Conservation (phyloP, 1,140 invertebrate genomes). For the Drosophila equinoxialis region DNA sequence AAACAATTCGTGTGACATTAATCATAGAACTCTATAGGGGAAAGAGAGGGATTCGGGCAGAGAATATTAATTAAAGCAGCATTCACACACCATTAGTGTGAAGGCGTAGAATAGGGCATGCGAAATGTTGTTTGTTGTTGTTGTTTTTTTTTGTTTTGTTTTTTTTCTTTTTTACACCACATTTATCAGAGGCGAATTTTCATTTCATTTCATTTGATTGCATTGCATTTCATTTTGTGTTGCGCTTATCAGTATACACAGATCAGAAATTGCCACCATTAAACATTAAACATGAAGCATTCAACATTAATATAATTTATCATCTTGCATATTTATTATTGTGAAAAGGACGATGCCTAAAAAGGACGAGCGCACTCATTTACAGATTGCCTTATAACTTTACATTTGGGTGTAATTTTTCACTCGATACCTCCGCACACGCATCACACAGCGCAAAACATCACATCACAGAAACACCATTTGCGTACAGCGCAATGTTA, state of each 20-base stretch:
- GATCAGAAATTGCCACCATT: conserved; percentile 35
- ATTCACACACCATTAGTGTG: conserved; percentile 37
- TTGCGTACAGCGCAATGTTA: conserved; percentile 6
- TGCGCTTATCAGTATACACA: conserved; percentile 34
- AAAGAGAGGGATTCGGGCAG: background rate
- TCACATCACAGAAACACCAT: background rate
- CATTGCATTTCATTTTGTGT: conserved; percentile 55
- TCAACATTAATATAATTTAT: conserved; percentile 79
- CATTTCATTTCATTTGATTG: conserved; percentile 55
- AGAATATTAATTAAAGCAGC: conserved; percentile 61
- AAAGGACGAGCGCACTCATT: conserved; percentile 31
- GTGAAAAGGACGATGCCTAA: background rate
- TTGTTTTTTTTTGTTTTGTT: too few species aligned
- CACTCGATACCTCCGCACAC: conserved; percentile 36
- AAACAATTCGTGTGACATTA: conserved; percentile 30
- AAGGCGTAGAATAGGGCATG: conserved; percentile 45
- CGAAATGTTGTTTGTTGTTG: conserved; percentile 47
- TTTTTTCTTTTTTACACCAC: conserved; percentile 25
- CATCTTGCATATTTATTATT: conserved; percentile 39
- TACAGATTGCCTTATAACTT: conserved; percentile 48
- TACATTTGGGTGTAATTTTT: conserved; percentile 71
- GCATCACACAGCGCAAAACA: conserved; percentile 8
- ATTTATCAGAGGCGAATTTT: conserved; percentile 37
- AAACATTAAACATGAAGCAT: conserved; percentile 32
- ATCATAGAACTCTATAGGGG: conserved; percentile 23